Evolutionary conservation across 2,113 vertebrate genomes (phyloP).

Genomic region (Sceloporus tristichus): DNA sequence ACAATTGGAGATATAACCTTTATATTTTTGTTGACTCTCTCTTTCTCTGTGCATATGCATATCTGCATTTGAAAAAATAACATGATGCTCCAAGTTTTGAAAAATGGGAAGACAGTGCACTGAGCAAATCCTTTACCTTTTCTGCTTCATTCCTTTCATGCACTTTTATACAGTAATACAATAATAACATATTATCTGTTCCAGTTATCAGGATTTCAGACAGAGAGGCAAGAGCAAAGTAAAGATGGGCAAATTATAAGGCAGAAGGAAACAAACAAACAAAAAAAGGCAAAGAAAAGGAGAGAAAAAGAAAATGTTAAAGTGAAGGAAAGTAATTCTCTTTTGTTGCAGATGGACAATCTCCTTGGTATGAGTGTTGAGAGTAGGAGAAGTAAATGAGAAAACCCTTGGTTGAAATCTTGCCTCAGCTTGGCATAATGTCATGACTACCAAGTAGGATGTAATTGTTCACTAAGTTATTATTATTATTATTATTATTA

Average conservation of each 20-base stretch:
- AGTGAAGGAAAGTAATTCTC: background rate
- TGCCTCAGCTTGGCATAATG: too few relatives aligned
- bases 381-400: background rate
- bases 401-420: too few relatives aligned
- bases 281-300: background rate
- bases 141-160: conserved; percentile 27
- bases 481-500: too few relatives aligned
- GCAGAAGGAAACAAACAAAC: background rate
- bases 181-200: conserved; percentile 70
- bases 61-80: background rate
- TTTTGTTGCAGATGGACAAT: background rate
- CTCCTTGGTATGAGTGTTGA: too few relatives aligned
- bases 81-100: background rate
- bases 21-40: background rate
- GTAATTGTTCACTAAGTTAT: too few relatives aligned
- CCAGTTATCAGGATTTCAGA: conserved; percentile 49
- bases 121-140: conserved; percentile 11
- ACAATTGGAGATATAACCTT: background rate
- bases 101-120: conserved; percentile 35
- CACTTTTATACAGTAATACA: conserved; percentile 45
- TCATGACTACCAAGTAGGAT: too few relatives aligned
- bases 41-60: background rate
- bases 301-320: background rate
- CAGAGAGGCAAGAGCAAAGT: conserved; percentile 1
- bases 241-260: background rate